Conservation (phyloP, 2,888 invertebrate genomes). For the Graphium colonna region DNA sequence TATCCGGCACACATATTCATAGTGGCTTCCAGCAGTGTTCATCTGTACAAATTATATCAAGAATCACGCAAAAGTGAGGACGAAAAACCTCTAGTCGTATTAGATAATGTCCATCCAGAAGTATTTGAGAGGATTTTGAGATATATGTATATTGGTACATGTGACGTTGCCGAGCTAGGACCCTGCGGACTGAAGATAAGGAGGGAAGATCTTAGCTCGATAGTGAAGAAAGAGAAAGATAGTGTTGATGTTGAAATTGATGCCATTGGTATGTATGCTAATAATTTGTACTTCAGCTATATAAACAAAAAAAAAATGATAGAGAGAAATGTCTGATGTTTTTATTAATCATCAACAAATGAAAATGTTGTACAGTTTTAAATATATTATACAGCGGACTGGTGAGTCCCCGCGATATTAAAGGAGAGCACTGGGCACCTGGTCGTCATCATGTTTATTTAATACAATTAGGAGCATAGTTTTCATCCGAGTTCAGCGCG, state of each 20-base stretch:
- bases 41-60: conserved; percentile 79
- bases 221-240: conserved; percentile 52
- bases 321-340: too few relatives aligned
- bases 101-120: conserved; percentile 80
- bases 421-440: too few relatives aligned
- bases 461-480: too few relatives aligned
- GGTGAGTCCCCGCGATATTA: too few relatives aligned
- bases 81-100: conserved; percentile 56
- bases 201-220: conserved; percentile 55
- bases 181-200: conserved; percentile 67
- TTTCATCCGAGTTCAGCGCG: too few relatives aligned
- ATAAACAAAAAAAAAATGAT: too few relatives aligned
- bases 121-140: conserved; percentile 86
- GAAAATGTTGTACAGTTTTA: too few relatives aligned
- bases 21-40: conserved; percentile 82
- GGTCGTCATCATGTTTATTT: too few relatives aligned
- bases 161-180: conserved; percentile 80
- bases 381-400: too few relatives aligned
- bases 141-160: conserved; percentile 84
- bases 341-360: too few relatives aligned
- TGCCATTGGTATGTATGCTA: conserved; percentile 46
- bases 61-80: conserved; percentile 45
- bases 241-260: conserved; percentile 42
- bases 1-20: conserved; percentile 88
- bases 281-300: background rate